A percentile compares a stretch with the other conserved stretches of the same genome.
Evolutionary conservation across 2,888 invertebrate genomes (phyloP).

Genomic region (Spilarctia lutea): DNA sequence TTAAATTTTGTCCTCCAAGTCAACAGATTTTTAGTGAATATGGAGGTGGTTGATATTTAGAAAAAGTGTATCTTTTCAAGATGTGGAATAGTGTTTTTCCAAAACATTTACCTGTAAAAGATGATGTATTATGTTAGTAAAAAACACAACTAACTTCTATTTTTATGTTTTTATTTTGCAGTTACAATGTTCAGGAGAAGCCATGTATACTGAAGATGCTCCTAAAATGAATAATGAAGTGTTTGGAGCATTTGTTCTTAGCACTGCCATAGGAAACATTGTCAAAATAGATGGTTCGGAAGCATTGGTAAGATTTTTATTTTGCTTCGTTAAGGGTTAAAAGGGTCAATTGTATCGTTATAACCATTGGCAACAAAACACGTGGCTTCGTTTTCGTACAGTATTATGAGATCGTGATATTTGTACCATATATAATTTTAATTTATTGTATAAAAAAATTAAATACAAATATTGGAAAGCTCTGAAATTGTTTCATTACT

Average conservation of each 20-base stretch:
- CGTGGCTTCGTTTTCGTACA: background rate
- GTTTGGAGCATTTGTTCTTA: constrained; percentile 88
- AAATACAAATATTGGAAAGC: too few relatives aligned
- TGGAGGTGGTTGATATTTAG: too few relatives aligned
- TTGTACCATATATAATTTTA: background rate
- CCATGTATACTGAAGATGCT: constrained; percentile 88
- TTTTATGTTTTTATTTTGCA: background rate
- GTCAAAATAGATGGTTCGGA: constrained; percentile 84
- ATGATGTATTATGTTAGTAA: background rate
- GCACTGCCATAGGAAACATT: constrained; percentile 82
- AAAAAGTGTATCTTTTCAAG: too few relatives aligned
- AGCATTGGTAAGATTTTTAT: constrained; percentile 85
- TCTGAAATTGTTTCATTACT: too few relatives aligned
- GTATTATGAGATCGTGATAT: background rate
- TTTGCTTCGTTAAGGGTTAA: too few relatives aligned
- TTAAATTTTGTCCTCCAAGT: too few relatives aligned
- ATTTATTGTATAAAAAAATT: too few relatives aligned
- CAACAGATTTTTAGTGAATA: too few relatives aligned
- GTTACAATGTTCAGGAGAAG: constrained; percentile 89
- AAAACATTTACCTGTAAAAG: background rate
- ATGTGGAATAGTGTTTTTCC: too few relatives aligned
- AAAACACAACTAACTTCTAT: background rate
- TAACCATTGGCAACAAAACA: background rate
- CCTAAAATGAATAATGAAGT: constrained; percentile 86
- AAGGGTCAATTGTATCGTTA: too few relatives aligned